Percentiles rank a stretch among this genome's conserved stretches.
These are phyloP conservation scores for Ammodytes marinus DNA, from an alignment of 2,113 vertebrate species.

Conservation along the genomic window DNA sequence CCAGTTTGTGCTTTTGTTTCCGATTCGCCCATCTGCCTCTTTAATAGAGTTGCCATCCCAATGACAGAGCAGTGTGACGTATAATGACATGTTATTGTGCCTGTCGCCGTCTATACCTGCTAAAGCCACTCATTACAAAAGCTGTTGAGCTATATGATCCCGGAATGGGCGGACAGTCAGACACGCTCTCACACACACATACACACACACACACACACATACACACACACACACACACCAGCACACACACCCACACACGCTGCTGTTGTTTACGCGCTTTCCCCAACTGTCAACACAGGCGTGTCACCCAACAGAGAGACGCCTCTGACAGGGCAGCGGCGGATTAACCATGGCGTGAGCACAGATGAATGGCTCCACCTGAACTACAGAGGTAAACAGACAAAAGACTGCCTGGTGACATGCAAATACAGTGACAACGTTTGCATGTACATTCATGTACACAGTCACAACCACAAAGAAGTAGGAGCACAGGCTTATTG, in stretches of 20 bases:
- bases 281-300: conserved; percentile 76
- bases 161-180: conserved; percentile 33
- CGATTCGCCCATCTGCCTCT: conserved; percentile 45
- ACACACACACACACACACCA: background rate
- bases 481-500: background rate
- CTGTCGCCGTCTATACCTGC: conserved; percentile 68
- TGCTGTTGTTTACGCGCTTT: conserved; percentile 60
- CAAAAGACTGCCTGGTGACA: conserved; percentile 57
- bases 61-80: conserved; percentile 68
- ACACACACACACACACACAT: background rate
- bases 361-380: conserved; percentile 40
- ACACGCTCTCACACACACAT: conserved; percentile 28
- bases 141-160: conserved; percentile 66
- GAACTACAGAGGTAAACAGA: conserved; percentile 49
- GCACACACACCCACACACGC: conserved; percentile 17
- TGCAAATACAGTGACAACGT: conserved; percentile 35
- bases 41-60: conserved; percentile 53
- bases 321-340: conserved; percentile 43
- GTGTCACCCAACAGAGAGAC: conserved; percentile 60
- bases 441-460: background rate
- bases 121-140: conserved; percentile 71
- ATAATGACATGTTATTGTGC: conserved; percentile 71
- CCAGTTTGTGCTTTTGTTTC: conserved; percentile 36
- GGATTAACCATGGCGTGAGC: conserved; percentile 37
- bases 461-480: conserved; percentile 15